Conservation (phyloP, 2,888 invertebrate genomes). For the Stenichneumon culpator region DNA sequence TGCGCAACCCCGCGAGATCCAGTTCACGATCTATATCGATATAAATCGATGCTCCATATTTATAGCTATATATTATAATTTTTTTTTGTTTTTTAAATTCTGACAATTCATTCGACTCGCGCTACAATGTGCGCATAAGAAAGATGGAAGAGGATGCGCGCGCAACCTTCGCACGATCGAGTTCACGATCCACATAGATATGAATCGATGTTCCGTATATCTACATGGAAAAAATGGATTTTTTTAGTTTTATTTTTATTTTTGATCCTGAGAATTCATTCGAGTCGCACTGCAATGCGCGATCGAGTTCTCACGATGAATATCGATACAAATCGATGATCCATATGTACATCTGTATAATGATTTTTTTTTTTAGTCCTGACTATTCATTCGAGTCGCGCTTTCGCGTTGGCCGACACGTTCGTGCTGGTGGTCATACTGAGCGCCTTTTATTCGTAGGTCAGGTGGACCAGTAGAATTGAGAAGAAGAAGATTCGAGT, state of each 20-base stretch:
- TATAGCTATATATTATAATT: background rate
- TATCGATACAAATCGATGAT: conserved; percentile 22
- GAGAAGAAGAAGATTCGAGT: no score
- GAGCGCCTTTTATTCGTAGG: no score
- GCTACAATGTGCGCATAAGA: background rate
- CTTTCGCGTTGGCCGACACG: no score
- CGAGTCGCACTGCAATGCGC: background rate
- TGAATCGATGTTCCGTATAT: no score
- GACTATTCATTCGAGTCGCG: background rate
- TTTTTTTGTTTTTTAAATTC: background rate
- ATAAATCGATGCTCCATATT: conserved; percentile 19
- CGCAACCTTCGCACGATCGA: no score
- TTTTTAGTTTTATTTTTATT: no score
- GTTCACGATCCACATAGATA: no score
- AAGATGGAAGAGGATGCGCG: no score
- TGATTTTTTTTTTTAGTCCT: background rate
- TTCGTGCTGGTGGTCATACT: no score
- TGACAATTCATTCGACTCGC: background rate
- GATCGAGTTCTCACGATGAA: conserved; percentile 42
- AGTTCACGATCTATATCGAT: conserved; percentile 46
- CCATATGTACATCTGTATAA: no score
- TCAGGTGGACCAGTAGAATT: no score
- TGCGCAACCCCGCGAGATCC: conserved; percentile 12
- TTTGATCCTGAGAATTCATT: background rate
- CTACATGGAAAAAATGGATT: background rate